phyloP scores from a whole-genome alignment of 2,797 vertebrate genomes.

The Valencia hispanica region DNA sequence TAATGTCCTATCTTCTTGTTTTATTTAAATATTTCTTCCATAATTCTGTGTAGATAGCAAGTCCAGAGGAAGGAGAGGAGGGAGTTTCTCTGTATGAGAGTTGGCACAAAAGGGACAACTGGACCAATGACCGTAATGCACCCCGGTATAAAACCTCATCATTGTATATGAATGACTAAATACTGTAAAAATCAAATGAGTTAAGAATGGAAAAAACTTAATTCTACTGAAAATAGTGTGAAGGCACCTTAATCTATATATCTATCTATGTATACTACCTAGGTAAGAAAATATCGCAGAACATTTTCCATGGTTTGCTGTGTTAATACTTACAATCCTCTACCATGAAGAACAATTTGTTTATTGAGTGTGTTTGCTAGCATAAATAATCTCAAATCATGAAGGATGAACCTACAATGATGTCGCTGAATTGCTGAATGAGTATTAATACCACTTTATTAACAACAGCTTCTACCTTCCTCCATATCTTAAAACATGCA shows the following conservation, averaged over 20 bases:
- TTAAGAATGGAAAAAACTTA: not conserved
- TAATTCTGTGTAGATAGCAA: conserved; percentile 81
- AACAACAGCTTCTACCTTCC: not conserved
- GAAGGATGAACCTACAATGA: not conserved
- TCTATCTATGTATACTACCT: too few species aligned
- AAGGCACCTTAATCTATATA: too few species aligned
- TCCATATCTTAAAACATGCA: not conserved
- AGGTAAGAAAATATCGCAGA: not conserved
- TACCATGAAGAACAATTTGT: not conserved
- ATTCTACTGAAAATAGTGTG: not conserved
- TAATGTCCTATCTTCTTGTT: not conserved
- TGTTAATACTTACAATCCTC: not conserved
- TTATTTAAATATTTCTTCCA: not conserved
- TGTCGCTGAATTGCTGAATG: not conserved
- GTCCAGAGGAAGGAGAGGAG: conserved; percentile 91
- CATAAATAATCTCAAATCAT: not conserved
- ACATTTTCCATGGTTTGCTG: not conserved
- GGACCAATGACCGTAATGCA: conserved; percentile 80
- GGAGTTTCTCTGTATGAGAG: conserved; percentile 91
- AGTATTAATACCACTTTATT: not conserved
- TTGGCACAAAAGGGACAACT: conserved; percentile 92
- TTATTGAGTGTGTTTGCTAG: not conserved
- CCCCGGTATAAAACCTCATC: conserved; percentile 79
- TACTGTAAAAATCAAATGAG: not conserved
- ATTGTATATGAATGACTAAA: not conserved